Percentiles rank a stretch among this genome's conserved stretches.
Evolutionary conservation across 2,113 vertebrate species (phyloP).

Genomic region (Amblyornis subalaris): DNA sequence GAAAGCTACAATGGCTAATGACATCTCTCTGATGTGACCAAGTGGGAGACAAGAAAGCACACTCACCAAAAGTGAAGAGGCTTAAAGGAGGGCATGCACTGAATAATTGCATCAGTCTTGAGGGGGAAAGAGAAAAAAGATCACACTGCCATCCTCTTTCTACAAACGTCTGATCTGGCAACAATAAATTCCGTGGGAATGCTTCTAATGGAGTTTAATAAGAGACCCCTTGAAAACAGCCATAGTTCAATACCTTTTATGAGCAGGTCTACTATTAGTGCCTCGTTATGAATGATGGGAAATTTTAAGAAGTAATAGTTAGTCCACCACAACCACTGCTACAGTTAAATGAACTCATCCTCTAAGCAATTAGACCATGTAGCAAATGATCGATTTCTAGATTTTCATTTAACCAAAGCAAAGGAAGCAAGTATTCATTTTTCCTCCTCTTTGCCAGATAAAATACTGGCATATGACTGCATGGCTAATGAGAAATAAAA

Average conservation of each 20-base stretch:
- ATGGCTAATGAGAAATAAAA: background rate
- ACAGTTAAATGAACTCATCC: background rate
- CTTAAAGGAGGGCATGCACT: background rate
- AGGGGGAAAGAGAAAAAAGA: background rate
- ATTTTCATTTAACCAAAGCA: background rate
- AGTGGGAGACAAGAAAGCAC: background rate
- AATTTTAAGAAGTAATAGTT: background rate
- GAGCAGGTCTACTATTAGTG: background rate
- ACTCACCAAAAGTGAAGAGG: background rate
- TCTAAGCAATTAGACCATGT: background rate
- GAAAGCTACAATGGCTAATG: background rate
- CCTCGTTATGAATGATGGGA: background rate
- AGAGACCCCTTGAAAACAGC: background rate
- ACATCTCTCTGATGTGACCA: background rate
- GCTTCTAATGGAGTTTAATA: background rate
- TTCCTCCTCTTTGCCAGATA: background rate
- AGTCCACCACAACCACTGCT: background rate
- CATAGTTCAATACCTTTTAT: background rate
- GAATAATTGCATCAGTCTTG: background rate
- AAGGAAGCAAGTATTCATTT: background rate
- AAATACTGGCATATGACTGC: background rate
- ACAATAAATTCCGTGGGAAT: background rate
- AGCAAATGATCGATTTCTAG: background rate
- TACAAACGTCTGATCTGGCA: background rate
- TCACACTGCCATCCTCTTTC: background rate